Evolutionary conservation across 2,797 vertebrate genomes (phyloP).

Genomic region (Decapterus maruadsi): DNA sequence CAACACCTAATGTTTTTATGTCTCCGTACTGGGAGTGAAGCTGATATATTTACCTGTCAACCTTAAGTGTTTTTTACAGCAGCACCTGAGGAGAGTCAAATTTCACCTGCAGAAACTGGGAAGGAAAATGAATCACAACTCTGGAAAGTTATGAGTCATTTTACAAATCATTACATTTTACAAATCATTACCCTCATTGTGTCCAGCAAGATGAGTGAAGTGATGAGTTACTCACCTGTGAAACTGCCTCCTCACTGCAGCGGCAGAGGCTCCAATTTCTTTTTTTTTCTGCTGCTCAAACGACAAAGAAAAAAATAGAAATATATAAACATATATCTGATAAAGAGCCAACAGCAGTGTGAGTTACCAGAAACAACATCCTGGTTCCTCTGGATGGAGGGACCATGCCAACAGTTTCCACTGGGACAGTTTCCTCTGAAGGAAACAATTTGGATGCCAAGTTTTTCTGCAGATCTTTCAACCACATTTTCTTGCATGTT

Average conservation of each 20-base stretch:
- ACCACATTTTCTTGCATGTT: background rate
- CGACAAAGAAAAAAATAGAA: background rate
- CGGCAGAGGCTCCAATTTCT: background rate
- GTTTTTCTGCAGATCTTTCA: background rate
- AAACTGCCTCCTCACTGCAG: background rate
- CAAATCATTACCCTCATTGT: background rate
- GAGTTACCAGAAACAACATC: background rate
- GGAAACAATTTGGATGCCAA: background rate
- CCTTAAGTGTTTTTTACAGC: background rate
- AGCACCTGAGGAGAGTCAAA: background rate
- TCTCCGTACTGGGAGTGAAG: background rate
- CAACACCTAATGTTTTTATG: background rate
- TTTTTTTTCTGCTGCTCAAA: background rate
- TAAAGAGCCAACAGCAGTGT: background rate
- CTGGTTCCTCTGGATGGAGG: background rate
- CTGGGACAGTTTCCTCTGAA: background rate
- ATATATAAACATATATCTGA: background rate
- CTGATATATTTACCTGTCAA: background rate
- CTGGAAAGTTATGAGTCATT: background rate
- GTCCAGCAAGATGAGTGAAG: background rate
- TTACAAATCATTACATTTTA: constrained; percentile 4
- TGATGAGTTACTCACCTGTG: background rate
- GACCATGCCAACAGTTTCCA: background rate
- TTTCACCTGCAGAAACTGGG: background rate
- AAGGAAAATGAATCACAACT: background rate